phyloP scores from a whole-genome alignment of 2,888 invertebrate species.

The Cremastinae sp. region DNA sequence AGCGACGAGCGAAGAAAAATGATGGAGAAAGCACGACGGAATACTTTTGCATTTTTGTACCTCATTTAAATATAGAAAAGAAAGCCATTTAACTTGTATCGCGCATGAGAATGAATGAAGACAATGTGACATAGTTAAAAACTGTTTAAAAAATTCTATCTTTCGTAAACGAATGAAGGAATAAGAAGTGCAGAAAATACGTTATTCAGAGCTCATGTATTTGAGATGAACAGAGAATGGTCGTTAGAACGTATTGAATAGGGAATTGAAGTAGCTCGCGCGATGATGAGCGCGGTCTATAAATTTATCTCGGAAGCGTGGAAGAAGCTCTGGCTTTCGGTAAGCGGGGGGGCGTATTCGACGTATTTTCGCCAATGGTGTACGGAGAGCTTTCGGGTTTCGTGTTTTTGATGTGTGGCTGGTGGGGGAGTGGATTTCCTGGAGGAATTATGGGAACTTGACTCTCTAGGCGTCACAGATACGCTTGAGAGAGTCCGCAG shows the following conservation, averaged over 20 bases:
- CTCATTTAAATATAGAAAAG: too few relatives aligned
- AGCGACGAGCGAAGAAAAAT: too few relatives aligned
- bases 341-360: constrained; percentile 60
- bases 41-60: too few relatives aligned
- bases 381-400: constrained; percentile 54
- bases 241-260: not conserved
- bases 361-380: constrained; percentile 59
- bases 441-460: constrained; percentile 72
- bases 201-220: not conserved
- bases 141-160: too few relatives aligned
- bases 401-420: constrained; percentile 20
- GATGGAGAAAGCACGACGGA: too few relatives aligned
- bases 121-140: too few relatives aligned
- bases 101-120: not conserved
- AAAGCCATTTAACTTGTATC: too few relatives aligned
- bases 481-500: constrained; percentile 20
- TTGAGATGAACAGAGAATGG: not conserved
- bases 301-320: constrained; percentile 26
- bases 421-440: constrained; percentile 70
- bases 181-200: not conserved
- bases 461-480: constrained; percentile 18
- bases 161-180: not conserved
- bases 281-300: constrained; percentile 24
- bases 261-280: constrained; percentile 1
- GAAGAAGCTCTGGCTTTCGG: constrained; percentile 6